A percentile compares a stretch with the other conserved stretches of the same genome.
phyloP scores from a whole-genome alignment of 2,888 invertebrate genomes.

The Amphipyra tragopoginis region DNA sequence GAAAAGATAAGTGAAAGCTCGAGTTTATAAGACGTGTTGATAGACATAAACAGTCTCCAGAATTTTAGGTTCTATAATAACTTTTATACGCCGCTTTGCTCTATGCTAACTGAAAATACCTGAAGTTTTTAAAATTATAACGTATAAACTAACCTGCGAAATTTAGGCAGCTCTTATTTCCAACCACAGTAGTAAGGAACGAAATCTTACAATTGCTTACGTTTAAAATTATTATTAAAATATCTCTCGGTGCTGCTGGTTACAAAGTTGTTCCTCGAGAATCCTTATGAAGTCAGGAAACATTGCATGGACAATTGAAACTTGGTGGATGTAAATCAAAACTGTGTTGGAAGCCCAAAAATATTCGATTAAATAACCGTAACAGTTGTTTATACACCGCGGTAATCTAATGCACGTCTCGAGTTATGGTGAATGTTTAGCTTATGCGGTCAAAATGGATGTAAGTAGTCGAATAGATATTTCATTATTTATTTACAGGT shows the following conservation, averaged over 20 bases:
- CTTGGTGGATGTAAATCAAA: slow-evolving; percentile 18
- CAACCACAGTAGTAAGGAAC: background rate
- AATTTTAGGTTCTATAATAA: background rate
- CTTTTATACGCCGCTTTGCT: background rate
- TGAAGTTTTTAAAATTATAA: background rate
- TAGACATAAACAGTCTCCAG: slow-evolving; percentile 2
- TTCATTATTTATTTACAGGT: background rate
- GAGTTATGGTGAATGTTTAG: no score
- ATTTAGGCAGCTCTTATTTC: slow-evolving; percentile 4
- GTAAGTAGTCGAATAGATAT: no score
- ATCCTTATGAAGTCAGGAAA: slow-evolving; percentile 20
- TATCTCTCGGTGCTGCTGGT: slow-evolving; percentile 2
- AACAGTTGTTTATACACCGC: background rate
- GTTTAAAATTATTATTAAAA: slow-evolving; percentile 2
- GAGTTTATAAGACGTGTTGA: slow-evolving; percentile 16
- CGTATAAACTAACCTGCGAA: background rate
- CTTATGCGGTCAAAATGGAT: no score
- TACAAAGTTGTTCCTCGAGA: slow-evolving; percentile 5
- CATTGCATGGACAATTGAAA: slow-evolving; percentile 10
- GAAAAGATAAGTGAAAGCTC: slow-evolving; percentile 9
- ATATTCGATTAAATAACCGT: slow-evolving; percentile 11
- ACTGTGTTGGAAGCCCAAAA: slow-evolving; percentile 21
- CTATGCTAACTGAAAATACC: background rate
- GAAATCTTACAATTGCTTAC: slow-evolving; percentile 11
- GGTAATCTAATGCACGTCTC: background rate